Conservation (phyloP, 1,140 invertebrate species). For the Psilanteris sp. region DNA sequence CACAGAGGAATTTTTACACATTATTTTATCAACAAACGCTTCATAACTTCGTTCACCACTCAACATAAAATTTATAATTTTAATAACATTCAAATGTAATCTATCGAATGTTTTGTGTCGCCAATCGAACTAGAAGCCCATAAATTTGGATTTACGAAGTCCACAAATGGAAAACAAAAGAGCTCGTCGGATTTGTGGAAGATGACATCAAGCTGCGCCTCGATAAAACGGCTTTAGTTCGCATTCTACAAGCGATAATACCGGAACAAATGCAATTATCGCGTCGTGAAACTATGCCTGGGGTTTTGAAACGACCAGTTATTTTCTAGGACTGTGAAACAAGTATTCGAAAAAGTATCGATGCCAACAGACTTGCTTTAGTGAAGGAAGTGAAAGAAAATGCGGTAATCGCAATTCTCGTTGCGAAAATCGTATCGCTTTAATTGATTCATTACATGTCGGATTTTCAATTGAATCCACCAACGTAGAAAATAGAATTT, state of each 20-base stretch:
- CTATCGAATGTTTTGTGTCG: constrained; percentile 7
- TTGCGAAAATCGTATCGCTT: constrained; percentile 2
- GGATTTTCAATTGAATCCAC: not conserved
- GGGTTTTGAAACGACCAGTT: constrained; percentile 4
- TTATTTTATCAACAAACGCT: too few relatives aligned
- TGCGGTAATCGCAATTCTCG: not conserved
- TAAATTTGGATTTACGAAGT: constrained; percentile 26
- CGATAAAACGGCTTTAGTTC: constrained; percentile 17
- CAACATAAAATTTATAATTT: constrained; percentile 6
- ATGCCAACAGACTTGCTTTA: not conserved
- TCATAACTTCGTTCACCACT: too few relatives aligned
- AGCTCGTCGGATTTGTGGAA: constrained; percentile 9
- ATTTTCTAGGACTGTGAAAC: constrained; percentile 13
- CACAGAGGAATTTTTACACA: too few relatives aligned
- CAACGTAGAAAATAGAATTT: not conserved
- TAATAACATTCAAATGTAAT: constrained; percentile 10
- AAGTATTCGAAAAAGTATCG: constrained; percentile 12
- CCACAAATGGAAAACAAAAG: constrained; percentile 21
- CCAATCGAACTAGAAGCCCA: constrained; percentile 17
- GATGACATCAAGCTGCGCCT: constrained; percentile 13
- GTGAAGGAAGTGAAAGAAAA: not conserved
- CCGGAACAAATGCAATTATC: constrained; percentile 27
- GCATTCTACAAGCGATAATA: constrained; percentile 10
- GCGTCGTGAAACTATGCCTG: not conserved
- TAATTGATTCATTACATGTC: constrained; percentile 5